phyloP scores from a whole-genome alignment of 2,888 invertebrate genomes.

The Agrypnus murinus region DNA sequence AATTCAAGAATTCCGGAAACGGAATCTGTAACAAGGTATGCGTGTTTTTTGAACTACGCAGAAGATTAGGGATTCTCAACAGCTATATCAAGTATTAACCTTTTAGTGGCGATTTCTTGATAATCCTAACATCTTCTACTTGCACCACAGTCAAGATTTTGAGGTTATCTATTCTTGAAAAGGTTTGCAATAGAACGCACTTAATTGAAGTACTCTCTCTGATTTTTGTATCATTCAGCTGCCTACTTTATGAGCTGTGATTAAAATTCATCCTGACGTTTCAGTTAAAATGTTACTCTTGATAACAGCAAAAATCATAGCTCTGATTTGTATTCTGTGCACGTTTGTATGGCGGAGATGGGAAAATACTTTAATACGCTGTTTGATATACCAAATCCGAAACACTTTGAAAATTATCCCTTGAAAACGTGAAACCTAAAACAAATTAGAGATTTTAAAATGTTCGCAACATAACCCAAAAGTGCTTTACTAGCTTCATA shows the following conservation, averaged over 20 bases:
- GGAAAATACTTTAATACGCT: conserved; percentile 42
- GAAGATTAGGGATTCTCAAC: conserved; percentile 38
- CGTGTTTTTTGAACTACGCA: conserved; percentile 42
- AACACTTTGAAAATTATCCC: conserved; percentile 38
- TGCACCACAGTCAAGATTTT: conserved; percentile 10
- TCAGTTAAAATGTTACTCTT: conserved; percentile 39
- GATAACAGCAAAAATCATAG: conserved; percentile 42
- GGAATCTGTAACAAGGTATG: conserved; percentile 39
- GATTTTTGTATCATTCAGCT: conserved; percentile 17
- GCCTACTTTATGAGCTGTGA: conserved; percentile 28
- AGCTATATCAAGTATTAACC: conserved; percentile 45
- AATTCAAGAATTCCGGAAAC: conserved; percentile 35
- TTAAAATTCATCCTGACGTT: conserved; percentile 41
- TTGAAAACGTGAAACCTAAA: conserved; percentile 27
- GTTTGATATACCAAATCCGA: conserved; percentile 38
- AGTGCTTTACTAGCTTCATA: neutral
- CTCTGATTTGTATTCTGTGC: conserved; percentile 43
- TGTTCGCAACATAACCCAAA: conserved; percentile 1
- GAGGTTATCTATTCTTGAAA: neutral
- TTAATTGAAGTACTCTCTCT: conserved; percentile 6
- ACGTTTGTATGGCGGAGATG: conserved; percentile 39
- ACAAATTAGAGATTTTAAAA: conserved; percentile 27
- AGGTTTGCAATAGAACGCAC: conserved; percentile 10
- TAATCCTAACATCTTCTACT: conserved; percentile 39
- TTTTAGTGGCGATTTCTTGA: conserved; percentile 43